These are phyloP conservation scores for Cephalopterus ornatus DNA, from an alignment of 2,113 vertebrate genomes.

Conservation along the genomic window DNA sequence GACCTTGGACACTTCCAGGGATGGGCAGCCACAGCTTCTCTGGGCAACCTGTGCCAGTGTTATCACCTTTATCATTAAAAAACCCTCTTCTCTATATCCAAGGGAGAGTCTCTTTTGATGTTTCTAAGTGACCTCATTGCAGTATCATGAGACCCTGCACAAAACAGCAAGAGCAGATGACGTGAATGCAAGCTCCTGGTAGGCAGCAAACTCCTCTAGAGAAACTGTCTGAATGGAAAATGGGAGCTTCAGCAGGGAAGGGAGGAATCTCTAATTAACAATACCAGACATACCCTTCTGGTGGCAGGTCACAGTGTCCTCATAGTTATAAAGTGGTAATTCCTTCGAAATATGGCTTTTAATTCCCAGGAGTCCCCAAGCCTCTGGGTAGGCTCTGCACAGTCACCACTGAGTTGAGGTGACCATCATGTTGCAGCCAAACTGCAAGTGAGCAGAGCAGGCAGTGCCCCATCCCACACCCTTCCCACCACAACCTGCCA, in stretches of 20 bases:
- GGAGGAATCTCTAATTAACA: background rate
- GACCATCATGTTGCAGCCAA: background rate
- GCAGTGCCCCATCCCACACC: background rate
- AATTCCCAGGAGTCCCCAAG: background rate
- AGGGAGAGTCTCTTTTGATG: background rate
- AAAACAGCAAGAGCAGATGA: background rate
- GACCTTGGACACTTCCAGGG: background rate
- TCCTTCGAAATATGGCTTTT: background rate
- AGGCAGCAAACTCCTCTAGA: background rate
- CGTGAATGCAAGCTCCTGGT: background rate
- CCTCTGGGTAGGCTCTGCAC: background rate
- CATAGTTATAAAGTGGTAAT: background rate
- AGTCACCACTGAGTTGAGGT: background rate
- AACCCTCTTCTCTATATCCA: background rate
- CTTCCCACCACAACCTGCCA: background rate
- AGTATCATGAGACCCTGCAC: background rate
- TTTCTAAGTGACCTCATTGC: background rate
- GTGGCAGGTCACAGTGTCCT: background rate
- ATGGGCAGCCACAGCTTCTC: background rate
- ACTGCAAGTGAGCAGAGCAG: background rate
- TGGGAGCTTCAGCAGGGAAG: background rate
- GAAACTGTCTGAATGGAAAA: background rate
- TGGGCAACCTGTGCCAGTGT: background rate
- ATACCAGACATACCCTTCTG: background rate
- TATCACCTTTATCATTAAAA: background rate